These are phyloP conservation scores for Caenorhabditis doughertyi DNA, from an alignment of 2,888 invertebrate genomes.

Conservation along the genomic window DNA sequence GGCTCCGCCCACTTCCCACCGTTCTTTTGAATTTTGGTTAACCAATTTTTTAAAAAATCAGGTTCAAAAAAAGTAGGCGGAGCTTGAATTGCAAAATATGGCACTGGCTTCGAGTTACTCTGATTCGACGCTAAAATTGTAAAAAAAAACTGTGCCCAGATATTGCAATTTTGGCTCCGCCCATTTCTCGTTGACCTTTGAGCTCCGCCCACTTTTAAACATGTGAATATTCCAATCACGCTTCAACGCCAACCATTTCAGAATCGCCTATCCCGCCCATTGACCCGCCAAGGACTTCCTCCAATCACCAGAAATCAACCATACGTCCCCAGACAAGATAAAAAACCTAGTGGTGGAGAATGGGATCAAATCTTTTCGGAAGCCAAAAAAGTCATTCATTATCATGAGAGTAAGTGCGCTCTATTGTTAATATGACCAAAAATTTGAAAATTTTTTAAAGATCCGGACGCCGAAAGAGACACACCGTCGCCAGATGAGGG, in stretches of 20 bases:
- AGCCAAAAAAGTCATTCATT: constrained; percentile 22
- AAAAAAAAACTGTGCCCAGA: too few species aligned
- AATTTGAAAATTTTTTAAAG: neutral
- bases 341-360: neutral
- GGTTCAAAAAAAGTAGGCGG: too few species aligned
- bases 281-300: constrained; percentile 10
- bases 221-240: too few species aligned
- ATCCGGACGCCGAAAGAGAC: constrained; percentile 10
- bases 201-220: too few species aligned
- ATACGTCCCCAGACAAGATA: constrained; percentile 24
- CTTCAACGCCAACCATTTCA: too few species aligned
- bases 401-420: neutral
- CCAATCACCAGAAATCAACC: constrained; percentile 31
- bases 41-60: too few species aligned
- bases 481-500: constrained; percentile 6
- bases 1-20: too few species aligned
- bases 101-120: too few species aligned
- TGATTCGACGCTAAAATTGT: too few species aligned
- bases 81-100: too few species aligned
- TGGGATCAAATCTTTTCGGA: neutral
- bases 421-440: neutral
- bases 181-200: neutral
- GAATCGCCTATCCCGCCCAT: constrained; percentile 47
- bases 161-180: too few species aligned
- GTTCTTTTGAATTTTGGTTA: too few species aligned